Percentiles rank a stretch among this genome's conserved stretches.
Conservation (phyloP, 2,888 invertebrate genomes). For the Argyresthia albistria region DNA sequence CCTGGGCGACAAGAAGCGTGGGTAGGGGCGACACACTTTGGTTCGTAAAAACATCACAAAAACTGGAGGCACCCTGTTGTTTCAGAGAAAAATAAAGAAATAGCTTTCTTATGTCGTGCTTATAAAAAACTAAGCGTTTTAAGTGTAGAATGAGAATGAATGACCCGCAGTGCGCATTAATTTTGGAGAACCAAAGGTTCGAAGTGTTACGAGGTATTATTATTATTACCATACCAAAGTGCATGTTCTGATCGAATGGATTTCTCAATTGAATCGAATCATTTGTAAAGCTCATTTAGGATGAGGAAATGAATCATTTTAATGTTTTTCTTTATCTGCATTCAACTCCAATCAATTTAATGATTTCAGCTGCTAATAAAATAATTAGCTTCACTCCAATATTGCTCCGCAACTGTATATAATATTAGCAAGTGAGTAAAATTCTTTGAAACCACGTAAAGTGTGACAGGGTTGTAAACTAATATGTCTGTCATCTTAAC, state of each 20-base stretch:
- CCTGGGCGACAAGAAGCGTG: conserved; percentile 26
- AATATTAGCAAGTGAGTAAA: too few species aligned
- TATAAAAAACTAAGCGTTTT: conserved; percentile 49
- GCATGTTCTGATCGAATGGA: not conserved
- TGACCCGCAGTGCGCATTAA: conserved; percentile 36
- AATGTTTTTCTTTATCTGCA: too few species aligned
- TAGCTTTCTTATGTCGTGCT: conserved; percentile 52
- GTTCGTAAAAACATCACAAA: conserved; percentile 37
- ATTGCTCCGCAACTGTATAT: too few species aligned
- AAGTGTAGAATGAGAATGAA: conserved; percentile 50
- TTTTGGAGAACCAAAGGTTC: conserved; percentile 18
- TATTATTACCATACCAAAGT: not conserved
- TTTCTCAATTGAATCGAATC: not conserved
- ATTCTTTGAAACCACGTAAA: not conserved
- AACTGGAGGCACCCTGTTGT: conserved; percentile 66
- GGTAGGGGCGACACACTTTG: conserved; percentile 42
- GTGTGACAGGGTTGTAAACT: not conserved
- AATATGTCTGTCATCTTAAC: not conserved
- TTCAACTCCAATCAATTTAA: too few species aligned
- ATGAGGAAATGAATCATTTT: too few species aligned
- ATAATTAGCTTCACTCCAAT: too few species aligned
- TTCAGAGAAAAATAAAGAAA: conserved; percentile 66
- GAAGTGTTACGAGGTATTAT: not conserved
- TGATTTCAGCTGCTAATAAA: too few species aligned
- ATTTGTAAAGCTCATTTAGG: not conserved